Percentiles rank a stretch among this genome's conserved stretches.
Evolutionary conservation across 2,113 vertebrate genomes (phyloP).

Genomic region (Trichechus manatus): DNA sequence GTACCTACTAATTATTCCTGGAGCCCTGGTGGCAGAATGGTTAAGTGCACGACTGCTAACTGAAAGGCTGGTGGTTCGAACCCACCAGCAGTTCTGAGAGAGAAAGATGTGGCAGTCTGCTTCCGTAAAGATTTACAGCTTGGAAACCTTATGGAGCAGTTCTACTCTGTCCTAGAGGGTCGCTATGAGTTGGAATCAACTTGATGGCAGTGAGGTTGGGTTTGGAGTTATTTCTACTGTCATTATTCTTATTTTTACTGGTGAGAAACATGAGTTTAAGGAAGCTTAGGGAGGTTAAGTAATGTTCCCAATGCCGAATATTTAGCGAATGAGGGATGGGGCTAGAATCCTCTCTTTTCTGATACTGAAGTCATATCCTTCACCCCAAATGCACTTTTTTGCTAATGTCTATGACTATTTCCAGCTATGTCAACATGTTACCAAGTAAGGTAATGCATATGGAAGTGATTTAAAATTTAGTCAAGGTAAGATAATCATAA

Average conservation of each 20-base stretch:
- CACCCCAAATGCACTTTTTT: not conserved
- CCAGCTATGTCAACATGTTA: not conserved
- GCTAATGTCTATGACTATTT: not conserved
- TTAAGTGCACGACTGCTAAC: too few relatives aligned
- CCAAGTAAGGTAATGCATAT: not conserved
- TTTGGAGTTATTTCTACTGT: not conserved
- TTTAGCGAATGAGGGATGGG: not conserved
- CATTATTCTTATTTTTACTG: slow-evolving; percentile 6
- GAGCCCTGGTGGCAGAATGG: too few relatives aligned
- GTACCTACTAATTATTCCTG: not conserved
- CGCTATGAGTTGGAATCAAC: too few relatives aligned
- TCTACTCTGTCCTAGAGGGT: too few relatives aligned
- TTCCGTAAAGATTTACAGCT: too few relatives aligned
- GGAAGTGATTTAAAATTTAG: not conserved
- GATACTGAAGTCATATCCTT: not conserved
- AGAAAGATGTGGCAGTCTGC: too few relatives aligned
- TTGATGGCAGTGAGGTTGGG: too few relatives aligned
- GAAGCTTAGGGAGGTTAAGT: not conserved
- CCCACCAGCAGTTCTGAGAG: too few relatives aligned
- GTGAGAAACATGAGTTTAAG: not conserved
- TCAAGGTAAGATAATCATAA: not conserved
- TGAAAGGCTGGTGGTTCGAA: too few relatives aligned
- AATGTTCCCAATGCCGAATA: not conserved
- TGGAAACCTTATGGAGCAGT: too few relatives aligned
- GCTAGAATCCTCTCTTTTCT: not conserved